Evolutionary conservation across 2,113 vertebrate genomes (phyloP).

Genomic region (Arenaria interpres): DNA sequence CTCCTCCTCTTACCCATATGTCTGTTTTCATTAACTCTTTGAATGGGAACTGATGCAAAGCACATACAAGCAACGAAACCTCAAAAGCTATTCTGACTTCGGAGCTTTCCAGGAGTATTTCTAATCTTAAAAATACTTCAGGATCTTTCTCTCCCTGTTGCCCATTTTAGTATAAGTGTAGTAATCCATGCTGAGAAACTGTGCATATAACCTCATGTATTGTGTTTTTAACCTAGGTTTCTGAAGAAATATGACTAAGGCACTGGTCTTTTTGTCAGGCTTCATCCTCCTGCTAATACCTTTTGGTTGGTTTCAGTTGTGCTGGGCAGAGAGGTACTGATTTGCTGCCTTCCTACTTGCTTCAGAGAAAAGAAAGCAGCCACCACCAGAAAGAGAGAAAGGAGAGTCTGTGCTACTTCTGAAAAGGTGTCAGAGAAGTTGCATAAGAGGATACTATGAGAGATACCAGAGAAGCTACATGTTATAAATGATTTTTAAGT

Average conservation of each 20-base stretch:
- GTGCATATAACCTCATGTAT: neutral
- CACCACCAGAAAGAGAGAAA: neutral
- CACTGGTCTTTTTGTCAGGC: neutral
- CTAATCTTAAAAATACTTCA: neutral
- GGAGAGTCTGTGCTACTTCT: neutral
- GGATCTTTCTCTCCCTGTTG: neutral
- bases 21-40: neutral
- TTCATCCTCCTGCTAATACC: neutral
- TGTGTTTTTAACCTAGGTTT: neutral
- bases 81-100: neutral
- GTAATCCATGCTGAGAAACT: neutral
- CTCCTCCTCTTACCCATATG: neutral
- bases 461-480: neutral
- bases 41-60: neutral
- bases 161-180: neutral
- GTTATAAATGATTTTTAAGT: neutral
- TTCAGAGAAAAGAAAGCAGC: neutral
- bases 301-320: neutral
- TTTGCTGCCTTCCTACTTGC: neutral
- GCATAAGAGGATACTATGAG: neutral
- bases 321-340: neutral
- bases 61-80: neutral
- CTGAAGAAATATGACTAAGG: neutral
- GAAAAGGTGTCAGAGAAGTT: neutral
- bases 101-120: neutral